Evolutionary conservation across 2,888 invertebrate genomes (phyloP), one percentile per base, ranked within the genome.

Genomic region (Drosophila ustulata): DNA sequence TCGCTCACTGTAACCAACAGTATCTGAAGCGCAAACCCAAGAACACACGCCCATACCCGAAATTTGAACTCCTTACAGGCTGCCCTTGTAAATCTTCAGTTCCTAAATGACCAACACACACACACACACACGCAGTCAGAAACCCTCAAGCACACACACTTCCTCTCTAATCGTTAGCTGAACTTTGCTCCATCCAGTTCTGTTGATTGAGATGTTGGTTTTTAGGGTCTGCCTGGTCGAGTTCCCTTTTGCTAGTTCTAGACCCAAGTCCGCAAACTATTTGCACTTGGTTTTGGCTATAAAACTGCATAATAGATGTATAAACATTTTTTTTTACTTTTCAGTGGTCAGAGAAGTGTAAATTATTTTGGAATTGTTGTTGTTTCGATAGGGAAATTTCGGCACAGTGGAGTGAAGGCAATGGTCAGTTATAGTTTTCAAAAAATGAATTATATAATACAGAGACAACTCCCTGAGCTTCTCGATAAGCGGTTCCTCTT

Each of bases 281-380:
- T 82, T 84, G 80, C 82, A 82, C 82, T 82, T 82, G 82, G 85
- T 82, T 82, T 82, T 69, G 85, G 69, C 75, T 51, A 82, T 84
- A 77, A 82, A 81, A 84, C 72, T 82, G 75, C 78, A 82, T 85
- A 85, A 85, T 82, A 85, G 75, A 85, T 82, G 75, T 71, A 66
- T 63, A 67, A 59, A 64, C 69, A 68, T 72, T 71, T 25, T 50
- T 46, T 37, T 69, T 26, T 51, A 13, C 26, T 52, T 49, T 34
- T 39, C 41, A 32, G 45, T 62, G 57, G 52, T 39, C 55, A 52
- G 47, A 63, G 45, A 59, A 47, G 66, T 69, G 75, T 72, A 78
- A 78, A 75, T 80, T 82, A 80, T 82, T 82, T 81, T 69, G 32
- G 34, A 52, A 66, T 66, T 73, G 56, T 80, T 67, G 63, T 64